Conservation (phyloP, 2,797 vertebrate genomes). For the Iguana delicatissima region DNA sequence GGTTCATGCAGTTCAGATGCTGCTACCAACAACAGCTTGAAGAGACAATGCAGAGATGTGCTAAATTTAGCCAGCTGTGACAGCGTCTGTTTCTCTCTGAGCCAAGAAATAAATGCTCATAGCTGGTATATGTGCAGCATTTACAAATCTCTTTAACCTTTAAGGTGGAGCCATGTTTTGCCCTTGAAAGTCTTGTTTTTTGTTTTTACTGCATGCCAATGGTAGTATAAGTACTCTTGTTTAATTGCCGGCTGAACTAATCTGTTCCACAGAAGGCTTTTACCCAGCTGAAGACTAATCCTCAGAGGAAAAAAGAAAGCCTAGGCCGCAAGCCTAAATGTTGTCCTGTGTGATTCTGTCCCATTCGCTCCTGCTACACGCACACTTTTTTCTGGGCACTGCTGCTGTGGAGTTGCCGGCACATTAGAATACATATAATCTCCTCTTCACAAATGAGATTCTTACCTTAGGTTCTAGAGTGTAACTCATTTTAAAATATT, state of each 20-base stretch:
- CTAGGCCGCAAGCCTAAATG: conserved; percentile 6
- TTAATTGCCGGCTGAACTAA: conserved; percentile 58
- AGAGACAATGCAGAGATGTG: conserved; percentile 38
- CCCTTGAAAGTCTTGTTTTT: conserved; percentile 59
- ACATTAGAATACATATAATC: not conserved
- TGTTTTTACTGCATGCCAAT: not conserved
- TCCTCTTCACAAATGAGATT: conserved; percentile 5
- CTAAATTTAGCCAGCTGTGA: conserved; percentile 72
- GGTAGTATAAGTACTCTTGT: not conserved
- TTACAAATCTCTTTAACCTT: conserved; percentile 37
- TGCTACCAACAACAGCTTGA: conserved; percentile 41
- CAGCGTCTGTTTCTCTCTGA: conserved; percentile 32
- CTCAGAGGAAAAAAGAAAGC: conserved; percentile 1
- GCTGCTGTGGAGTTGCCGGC: not conserved
- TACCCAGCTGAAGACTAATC: conserved; percentile 55
- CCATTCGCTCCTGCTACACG: not conserved
- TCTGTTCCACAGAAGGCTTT: conserved; percentile 28
- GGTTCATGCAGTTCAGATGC: conserved; percentile 21
- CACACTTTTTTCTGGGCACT: not conserved
- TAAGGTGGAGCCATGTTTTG: conserved; percentile 49
- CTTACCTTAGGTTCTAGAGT: not conserved
- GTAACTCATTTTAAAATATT: not conserved
- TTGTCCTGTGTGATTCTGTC: not conserved
- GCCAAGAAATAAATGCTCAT: conserved; percentile 20
- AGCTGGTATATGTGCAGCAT: conserved; percentile 38